Evolutionary conservation across 2,797 vertebrate species (phyloP).

Genomic region (Mus caroli): DNA sequence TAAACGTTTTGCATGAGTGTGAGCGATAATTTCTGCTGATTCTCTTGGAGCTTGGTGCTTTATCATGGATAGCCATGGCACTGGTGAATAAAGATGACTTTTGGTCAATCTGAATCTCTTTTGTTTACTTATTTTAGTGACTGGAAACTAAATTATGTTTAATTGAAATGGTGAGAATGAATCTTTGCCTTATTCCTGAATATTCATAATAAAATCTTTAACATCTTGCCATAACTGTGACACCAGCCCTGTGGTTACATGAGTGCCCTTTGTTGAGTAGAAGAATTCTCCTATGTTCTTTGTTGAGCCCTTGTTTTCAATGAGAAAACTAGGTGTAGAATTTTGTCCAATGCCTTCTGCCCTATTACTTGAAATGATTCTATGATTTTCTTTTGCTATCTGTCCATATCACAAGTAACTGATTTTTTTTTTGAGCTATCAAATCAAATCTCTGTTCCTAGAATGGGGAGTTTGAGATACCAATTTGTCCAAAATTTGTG

Average conservation of each 20-base stretch:
- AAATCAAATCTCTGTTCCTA: not conserved
- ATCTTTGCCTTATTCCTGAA: not conserved
- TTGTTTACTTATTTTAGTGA: not conserved
- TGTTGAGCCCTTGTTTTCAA: not conserved
- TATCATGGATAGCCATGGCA: not conserved
- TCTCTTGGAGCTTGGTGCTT: not conserved
- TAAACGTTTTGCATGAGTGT: not conserved
- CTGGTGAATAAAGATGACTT: not conserved
- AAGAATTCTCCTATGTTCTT: not conserved
- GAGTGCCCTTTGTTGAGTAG: not conserved
- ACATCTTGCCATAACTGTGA: not conserved
- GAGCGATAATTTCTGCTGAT: not conserved
- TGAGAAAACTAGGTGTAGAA: not conserved
- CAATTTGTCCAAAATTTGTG: not conserved
- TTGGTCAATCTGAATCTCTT: not conserved
- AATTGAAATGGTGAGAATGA: not conserved
- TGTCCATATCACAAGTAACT: not conserved
- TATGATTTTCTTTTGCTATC: not conserved
- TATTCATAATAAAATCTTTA: not conserved
- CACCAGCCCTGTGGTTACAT: not conserved
- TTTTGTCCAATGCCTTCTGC: not conserved
- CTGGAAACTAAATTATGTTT: not conserved
- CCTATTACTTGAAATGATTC: not conserved
- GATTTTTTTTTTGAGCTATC: conserved; percentile 18
- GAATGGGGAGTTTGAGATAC: not conserved